Base-by-base conservation (phyloP, 2,888 invertebrate species). In the Barypeithes pellucidus region DNA sequence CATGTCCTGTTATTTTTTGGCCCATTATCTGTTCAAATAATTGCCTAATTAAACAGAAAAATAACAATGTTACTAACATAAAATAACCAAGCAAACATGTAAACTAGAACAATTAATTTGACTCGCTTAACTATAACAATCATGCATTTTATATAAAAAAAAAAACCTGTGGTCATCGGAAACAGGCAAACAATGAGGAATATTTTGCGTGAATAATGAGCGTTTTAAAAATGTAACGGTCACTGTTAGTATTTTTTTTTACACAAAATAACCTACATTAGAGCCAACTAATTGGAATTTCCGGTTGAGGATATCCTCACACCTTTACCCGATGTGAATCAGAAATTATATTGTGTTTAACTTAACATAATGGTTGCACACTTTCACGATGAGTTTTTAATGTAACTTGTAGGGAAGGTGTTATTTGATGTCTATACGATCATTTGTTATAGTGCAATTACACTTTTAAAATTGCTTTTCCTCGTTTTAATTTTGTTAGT, bases 201-300 rank as follows among this genome's bases (percentile, higher is more conserved):
- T 39, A 73, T 73, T 73, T 73, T 50, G 73, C 73, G 73, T 73
- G 65, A 60, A 73, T 73, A 73, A 73, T 68, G 73, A 73, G 68
- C 67, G 50, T 73, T 72, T 73, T 73, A 41, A 63, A 68, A 73
- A 68, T 54, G 73, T 73, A 73, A 73, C 73, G 63, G 73, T 68
- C 52, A 67, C 61, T 62, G 67, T 47, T 45, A 57, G 41, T 7
- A 8, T 57, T 33, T 29, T 71, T 80, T 78, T 80, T 80, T 76
- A 77, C 75, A 79, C 71, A 79, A 80, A 79, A 79, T 67, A 80
- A 76, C 78, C 78, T 77, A 80, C 79, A 80, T 81, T 80, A 80
- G 79, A 80, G 79, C 76, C 77, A 77, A 78, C 80, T 80, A 81
- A 82, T 81, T 81, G 80, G 78, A 67, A 77, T 67, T 79, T 82